A percentile compares a stretch with the other conserved stretches of the same genome.
Conservation (phyloP, 2,113 vertebrate species). For the Crotalus helleri region DNA sequence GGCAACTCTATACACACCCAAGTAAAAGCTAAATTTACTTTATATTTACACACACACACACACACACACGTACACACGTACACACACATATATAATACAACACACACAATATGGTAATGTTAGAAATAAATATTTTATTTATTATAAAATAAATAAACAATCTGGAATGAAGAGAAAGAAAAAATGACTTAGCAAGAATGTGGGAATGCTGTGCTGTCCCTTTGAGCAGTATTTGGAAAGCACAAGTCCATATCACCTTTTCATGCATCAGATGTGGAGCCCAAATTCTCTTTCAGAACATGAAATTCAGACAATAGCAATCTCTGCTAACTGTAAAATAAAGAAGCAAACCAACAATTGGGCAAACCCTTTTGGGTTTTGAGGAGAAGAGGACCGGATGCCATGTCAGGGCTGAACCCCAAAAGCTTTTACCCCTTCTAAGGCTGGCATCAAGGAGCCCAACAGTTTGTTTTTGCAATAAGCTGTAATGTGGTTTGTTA, state of each 20-base stretch:
- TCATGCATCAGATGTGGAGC: neutral
- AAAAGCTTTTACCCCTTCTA: no score
- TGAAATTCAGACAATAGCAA: neutral
- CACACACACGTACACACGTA: no score
- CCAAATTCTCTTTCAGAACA: neutral
- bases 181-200: neutral
- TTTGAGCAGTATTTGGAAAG: neutral
- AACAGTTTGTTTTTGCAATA: neutral
- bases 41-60: no score
- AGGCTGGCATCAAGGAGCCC: neutral
- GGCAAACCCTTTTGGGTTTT: neutral
- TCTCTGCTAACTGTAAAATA: neutral
- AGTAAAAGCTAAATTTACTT: no score
- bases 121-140: neutral
- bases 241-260: fast-evolving
- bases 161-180: neutral
- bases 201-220: neutral
- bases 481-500: neutral
- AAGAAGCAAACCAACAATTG: neutral
- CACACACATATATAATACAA: neutral
- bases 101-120: neutral
- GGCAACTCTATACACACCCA: no score
- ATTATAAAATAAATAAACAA: neutral
- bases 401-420: neutral
- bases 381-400: neutral